These are phyloP conservation scores for Tolmerus cingulatus DNA, from an alignment of 2,888 invertebrate species.

Conservation along the genomic window DNA sequence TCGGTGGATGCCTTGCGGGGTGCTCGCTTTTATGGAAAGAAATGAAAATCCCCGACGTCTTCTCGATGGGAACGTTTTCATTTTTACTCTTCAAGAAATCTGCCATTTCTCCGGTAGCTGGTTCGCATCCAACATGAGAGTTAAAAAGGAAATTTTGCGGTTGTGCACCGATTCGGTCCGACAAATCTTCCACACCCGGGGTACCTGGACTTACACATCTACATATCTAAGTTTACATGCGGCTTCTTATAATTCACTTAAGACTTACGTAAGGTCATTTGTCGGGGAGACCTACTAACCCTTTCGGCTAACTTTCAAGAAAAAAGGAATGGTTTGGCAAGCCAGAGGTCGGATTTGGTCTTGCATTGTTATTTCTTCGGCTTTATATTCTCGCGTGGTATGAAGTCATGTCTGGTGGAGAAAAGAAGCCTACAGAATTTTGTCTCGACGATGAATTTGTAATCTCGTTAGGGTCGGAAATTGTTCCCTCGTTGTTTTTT, in stretches of 20 bases:
- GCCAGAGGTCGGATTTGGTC: neutral
- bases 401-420: neutral
- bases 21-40: neutral
- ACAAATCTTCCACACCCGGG: neutral
- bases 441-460: neutral
- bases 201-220: neutral
- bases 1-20: neutral
- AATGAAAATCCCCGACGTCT: neutral
- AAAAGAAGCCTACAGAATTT: neutral
- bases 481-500: neutral
- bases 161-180: neutral
- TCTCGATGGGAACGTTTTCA: neutral
- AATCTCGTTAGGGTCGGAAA: neutral
- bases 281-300: neutral
- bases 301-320: neutral
- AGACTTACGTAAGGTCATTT: neutral
- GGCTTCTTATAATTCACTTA: neutral
- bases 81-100: neutral
- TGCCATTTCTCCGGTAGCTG: neutral
- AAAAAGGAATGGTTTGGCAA: neutral
- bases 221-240: neutral
- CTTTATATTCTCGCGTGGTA: neutral
- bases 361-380: neutral
- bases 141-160: neutral
- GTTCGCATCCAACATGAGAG: neutral